phyloP scores from a whole-genome alignment of 2,113 vertebrate species.

The Globicephala melas region DNA sequence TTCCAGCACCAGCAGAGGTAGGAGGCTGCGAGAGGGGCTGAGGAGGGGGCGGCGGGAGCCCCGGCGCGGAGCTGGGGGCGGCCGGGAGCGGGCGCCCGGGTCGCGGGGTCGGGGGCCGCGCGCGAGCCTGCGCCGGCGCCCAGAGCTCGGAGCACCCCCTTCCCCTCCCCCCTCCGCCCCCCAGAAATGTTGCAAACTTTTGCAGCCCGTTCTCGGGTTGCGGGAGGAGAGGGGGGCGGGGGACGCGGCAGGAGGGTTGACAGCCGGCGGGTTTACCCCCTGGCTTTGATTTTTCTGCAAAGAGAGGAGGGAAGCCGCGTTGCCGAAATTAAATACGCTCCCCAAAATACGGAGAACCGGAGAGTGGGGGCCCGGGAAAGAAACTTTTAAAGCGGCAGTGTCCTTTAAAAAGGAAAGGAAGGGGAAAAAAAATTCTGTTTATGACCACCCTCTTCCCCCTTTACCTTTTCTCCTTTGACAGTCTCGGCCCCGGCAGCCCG shows the following conservation, averaged over 20 bases:
- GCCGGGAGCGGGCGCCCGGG: slow-evolving; percentile 70
- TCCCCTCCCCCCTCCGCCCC: slow-evolving; percentile 71
- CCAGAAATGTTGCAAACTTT: slow-evolving; percentile 85
- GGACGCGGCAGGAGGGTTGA: slow-evolving; percentile 59
- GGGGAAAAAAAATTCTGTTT: neutral
- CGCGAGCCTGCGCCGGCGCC: slow-evolving; percentile 34
- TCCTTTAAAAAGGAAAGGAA: slow-evolving; percentile 64
- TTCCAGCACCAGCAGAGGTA: slow-evolving; percentile 92
- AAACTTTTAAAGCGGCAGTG: slow-evolving; percentile 86
- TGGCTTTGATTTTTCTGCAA: slow-evolving; percentile 55
- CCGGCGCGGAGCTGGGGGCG: slow-evolving; percentile 55
- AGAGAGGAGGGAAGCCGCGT: slow-evolving; percentile 61
- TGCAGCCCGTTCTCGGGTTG: slow-evolving; percentile 77
- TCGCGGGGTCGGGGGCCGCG: slow-evolving; percentile 38
- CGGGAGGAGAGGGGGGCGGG: slow-evolving; percentile 75
- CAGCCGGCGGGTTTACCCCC: slow-evolving; percentile 54
- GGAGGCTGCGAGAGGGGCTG: slow-evolving; percentile 66
- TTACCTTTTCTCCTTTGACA: slow-evolving; percentile 77
- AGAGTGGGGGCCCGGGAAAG: slow-evolving; percentile 77
- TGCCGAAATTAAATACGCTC: slow-evolving; percentile 75
- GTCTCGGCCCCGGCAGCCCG: slow-evolving; percentile 60
- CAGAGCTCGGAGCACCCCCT: slow-evolving; percentile 14
- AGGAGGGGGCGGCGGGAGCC: slow-evolving; percentile 55
- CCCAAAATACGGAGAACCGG: slow-evolving; percentile 55
- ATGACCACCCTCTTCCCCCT: slow-evolving; percentile 50